Base-by-base conservation (phyloP, 2,797 vertebrate species). In the Helicolenus hilgendorfi region DNA sequence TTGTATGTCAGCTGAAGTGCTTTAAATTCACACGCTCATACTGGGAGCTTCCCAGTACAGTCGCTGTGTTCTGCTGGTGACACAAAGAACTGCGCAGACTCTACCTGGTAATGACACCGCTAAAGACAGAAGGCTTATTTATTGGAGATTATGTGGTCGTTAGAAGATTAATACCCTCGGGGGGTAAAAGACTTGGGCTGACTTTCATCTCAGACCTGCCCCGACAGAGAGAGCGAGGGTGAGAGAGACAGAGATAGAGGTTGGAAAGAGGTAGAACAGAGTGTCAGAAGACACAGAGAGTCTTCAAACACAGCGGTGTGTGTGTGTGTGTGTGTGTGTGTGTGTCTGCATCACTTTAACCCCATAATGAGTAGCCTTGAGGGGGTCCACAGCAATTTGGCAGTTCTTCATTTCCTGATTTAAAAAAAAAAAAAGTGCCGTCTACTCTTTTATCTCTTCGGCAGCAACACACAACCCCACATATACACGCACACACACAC, bases 201-300 rank as follows among this genome's bases (percentile, higher is more conserved):
- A 96, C 97, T 98, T 97, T 98, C 97, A 98, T 98, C 95, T 91
- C 95, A 97, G 98, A 96, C 99, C 97, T 98, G 99, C 97, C 98
- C 96, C 90, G 89, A 98, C 99, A 99, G 95, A 96, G 96, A 89
- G 94, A 97, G 92, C 86, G 95, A 97, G 95, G 97, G 97, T 97
- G 97, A 96, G 97, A 96, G 96, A 97, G 96, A 84, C 88, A 85
- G 64, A 88, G 75, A 67, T 24, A 67, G 85, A 86, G 84, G 98
- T 96, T 95, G 95, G 97, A 98, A 89, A 98, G 97, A 98, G 94
- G 95, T 96, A 83, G 77, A 96, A 94, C 92, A 98, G 95, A 95
- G 96, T 97, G 94, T 96, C 97, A 98, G 96, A 98, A 98, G 96
- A 97, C 98, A 98, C 97, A 94, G 96, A 93, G 96, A 74, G 94